Percentiles rank a stretch among this genome's conserved stretches.
Evolutionary conservation across 2,797 vertebrate genomes (phyloP).

Genomic region (Leptoclinus maculatus): DNA sequence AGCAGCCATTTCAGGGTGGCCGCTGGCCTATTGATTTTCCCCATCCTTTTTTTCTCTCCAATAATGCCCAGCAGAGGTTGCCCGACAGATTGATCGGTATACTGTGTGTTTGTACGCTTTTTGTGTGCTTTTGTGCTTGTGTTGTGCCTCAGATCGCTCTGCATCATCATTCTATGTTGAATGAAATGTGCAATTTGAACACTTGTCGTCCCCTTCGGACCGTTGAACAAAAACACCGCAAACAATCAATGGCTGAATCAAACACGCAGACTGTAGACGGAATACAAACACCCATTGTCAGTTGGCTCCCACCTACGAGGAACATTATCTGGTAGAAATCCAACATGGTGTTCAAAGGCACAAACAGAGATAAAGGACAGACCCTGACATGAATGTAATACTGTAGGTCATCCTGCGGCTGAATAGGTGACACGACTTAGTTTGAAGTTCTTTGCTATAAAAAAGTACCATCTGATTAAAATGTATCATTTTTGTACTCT

Average conservation of each 20-base stretch:
- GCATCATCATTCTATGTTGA: conserved; percentile 57
- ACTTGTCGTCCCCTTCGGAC: conserved; percentile 50
- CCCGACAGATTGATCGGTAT: conserved; percentile 74
- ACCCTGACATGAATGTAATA: conserved; percentile 1
- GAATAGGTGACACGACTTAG: neutral
- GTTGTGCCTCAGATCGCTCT: conserved; percentile 40
- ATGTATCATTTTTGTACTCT: conserved; percentile 19
- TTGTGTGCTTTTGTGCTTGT: conserved; percentile 41
- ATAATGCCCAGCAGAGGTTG: conserved; percentile 72
- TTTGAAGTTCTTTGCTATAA: conserved; percentile 1
- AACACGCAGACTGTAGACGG: conserved; percentile 50
- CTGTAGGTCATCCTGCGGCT: neutral
- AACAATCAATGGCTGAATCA: conserved; percentile 64
- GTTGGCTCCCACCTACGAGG: conserved; percentile 21
- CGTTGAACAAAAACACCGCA: conserved; percentile 53
- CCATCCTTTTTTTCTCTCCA: conserved; percentile 61
- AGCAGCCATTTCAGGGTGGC: conserved; percentile 68
- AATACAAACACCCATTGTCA: conserved; percentile 65
- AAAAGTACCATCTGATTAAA: conserved; percentile 20
- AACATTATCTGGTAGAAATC: conserved; percentile 50
- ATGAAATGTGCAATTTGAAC: conserved; percentile 71
- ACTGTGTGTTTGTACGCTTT: conserved; percentile 39
- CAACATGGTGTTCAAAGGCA: conserved; percentile 41
- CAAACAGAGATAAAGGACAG: conserved; percentile 31
- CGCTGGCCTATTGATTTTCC: conserved; percentile 71